Evolutionary conservation across 1,140 invertebrate species (phyloP), one percentile per base, ranked within the genome.

Genomic region (Pogonomyrmex californicus): DNA sequence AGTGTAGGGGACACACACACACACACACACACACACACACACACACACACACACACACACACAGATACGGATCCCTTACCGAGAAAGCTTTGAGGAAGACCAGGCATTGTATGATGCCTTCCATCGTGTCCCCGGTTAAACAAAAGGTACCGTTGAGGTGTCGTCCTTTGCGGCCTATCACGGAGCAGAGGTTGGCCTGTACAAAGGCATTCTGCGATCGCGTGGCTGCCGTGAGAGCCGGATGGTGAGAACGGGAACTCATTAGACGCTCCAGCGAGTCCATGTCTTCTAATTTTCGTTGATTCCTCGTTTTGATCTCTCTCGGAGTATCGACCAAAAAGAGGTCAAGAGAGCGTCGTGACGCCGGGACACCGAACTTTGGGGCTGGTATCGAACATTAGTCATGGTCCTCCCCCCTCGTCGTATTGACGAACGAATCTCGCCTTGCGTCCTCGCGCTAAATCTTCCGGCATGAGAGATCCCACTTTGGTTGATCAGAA

Each of bases 31-130:
- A 23, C 23, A 23, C 23, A 23, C 23, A 23, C 23, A 23, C 23
- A 23, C 23, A 23, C 23, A 23, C 23, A 23, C 41, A 1, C 30
- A 63, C 30, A n/a, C 12, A 12, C 4, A 12, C 38, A 12, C n/a
- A 47, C 12, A n/a, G 9, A 23, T 54, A 49, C 9, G 47, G 10
- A 44, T 65, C 6, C 96, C 97, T 97, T 97, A 98, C 98, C 97
- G 97, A 98, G 93, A 98, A 98, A 47, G 98, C 98, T 95, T 98
- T 98, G 92, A 98, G 96, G 95, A 98, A 98, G 90, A 98, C 98
- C 90, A 98, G 96, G 95, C 98, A 98, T 96, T 98, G 98, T 95
- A 98, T 98, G 92, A 98, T 98, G 90, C 98, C 98, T 92, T 98
- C 98, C 98, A 98, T 98, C 68, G 98, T 98, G 95, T 98, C 98